Base-by-base conservation (phyloP, 2,888 invertebrate species). In the Luperina nickerlii region DNA sequence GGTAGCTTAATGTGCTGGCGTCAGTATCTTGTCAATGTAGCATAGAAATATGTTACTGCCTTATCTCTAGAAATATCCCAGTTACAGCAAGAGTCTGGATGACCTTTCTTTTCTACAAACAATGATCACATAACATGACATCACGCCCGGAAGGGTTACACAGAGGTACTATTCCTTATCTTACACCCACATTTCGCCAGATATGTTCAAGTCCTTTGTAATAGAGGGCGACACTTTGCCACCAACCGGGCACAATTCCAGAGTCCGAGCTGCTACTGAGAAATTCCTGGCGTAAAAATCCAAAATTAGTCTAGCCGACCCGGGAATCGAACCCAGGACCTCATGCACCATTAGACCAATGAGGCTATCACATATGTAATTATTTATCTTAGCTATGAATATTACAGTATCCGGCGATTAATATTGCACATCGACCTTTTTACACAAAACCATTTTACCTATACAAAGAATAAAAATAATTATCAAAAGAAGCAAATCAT, bases 221-320 rank as follows among this genome's bases (percentile, higher is more conserved):
- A 32, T 32, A 32, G 32, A 32, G 32, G 32, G 32, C 32, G 32
- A 32, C 32, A 32, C 32, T n/a, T n/a, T 32, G 32, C 32, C 32
- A 32, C 32, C 32, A 32, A 0, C 32, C 32, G 32, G 32, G 0
- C 1, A 38, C 45, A 15, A 27, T 15, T 27, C 15, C 27, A 27
- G 13, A 13, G 15, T 62, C 6, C 27, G 15, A 15, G 15, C 62
- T 27, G 13, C 15, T 27, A 27, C 13, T 13, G 6, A 27, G n/a
- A 62, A 62, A 62, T n/a, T 7, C 1, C 1, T 24, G 24, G 4
- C 3, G 1, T 7, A n/a, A 13, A 60, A n/a, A n/a, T n/a, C 2
- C 0, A n/a, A n/a, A 2, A n/a, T 13, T 6, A 60, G 13, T 60
- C 6, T n/a, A 2, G 2, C 24, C 9, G 0, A 2, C 24, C 54